Conservation (phyloP, 2,888 invertebrate species). For the Diarsia brunnea region DNA sequence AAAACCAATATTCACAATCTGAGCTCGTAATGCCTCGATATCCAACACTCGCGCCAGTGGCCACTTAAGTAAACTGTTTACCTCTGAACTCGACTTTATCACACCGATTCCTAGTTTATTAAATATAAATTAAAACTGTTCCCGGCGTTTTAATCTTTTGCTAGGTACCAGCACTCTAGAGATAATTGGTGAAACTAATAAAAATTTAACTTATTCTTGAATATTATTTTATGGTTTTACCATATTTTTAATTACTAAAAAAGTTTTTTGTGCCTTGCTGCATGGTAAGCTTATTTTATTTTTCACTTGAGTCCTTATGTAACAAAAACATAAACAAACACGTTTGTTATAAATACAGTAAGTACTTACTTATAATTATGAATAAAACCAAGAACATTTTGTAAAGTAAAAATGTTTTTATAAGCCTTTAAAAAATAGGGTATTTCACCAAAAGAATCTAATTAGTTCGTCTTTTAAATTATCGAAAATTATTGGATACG, state of each 20-base stretch:
- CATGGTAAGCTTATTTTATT: not conserved
- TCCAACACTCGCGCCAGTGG: constrained; percentile 7
- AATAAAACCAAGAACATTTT: constrained; percentile 3
- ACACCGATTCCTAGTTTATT: constrained; percentile 50
- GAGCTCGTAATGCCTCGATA: not conserved
- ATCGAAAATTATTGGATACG: no score
- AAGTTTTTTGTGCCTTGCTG: not conserved
- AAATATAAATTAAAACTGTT: constrained; percentile 50
- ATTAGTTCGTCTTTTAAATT: no score
- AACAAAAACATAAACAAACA: constrained; percentile 7
- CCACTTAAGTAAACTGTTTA: constrained; percentile 1
- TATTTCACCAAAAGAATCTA: no score
- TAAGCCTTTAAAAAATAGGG: not conserved
- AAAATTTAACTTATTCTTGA: constrained; percentile 8
- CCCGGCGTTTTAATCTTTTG: constrained; percentile 48
- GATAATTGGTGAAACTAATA: constrained; percentile 31
- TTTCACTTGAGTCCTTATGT: not conserved
- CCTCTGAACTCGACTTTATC: constrained; percentile 43
- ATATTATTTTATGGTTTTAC: not conserved
- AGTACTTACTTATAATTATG: no score
- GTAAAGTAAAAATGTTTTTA: not conserved
- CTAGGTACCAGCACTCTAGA: constrained; percentile 33
- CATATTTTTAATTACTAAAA: constrained; percentile 3
- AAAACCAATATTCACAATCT: constrained; percentile 9
- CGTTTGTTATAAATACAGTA: no score